These are phyloP conservation scores for Tetranychus piercei DNA, from an alignment of 2,888 invertebrate species.

Conservation along the genomic window DNA sequence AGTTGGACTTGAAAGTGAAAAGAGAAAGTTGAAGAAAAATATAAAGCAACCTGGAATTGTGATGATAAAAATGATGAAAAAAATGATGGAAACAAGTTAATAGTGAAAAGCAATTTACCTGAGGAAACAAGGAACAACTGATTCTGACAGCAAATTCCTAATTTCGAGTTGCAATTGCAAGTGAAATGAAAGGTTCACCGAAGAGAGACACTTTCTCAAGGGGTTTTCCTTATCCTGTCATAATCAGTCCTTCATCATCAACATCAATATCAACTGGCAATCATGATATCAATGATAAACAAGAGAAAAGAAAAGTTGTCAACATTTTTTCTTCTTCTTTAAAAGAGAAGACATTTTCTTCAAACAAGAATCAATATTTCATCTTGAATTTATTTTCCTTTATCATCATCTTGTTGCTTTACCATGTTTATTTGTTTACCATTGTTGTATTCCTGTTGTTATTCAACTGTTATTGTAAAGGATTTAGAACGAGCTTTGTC, in stretches of 20 bases:
- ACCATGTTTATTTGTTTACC: background rate
- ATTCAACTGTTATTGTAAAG: no score
- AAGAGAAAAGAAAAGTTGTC: background rate
- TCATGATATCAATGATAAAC: no score
- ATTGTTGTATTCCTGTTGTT: background rate
- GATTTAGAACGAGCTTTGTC: no score
- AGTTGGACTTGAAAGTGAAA: no score
- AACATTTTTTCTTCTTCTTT: background rate
- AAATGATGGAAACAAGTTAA: background rate
- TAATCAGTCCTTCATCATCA: background rate
- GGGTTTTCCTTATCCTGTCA: slow-evolving; percentile 1
- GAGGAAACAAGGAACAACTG: background rate
- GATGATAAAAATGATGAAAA: no score
- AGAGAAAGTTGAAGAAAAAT: no score
- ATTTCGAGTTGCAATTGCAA: background rate
- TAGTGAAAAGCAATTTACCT: background rate
- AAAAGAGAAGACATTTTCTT: background rate
- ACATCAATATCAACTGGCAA: background rate
- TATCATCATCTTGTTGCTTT: background rate
- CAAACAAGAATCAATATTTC: background rate
- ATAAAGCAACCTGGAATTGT: no score
- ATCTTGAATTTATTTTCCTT: background rate
- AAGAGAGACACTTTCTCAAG: background rate
- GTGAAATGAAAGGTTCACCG: background rate
- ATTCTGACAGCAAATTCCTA: background rate